Base-by-base conservation (phyloP, 2,113 vertebrate species). In the Coptodon rendalli region DNA sequence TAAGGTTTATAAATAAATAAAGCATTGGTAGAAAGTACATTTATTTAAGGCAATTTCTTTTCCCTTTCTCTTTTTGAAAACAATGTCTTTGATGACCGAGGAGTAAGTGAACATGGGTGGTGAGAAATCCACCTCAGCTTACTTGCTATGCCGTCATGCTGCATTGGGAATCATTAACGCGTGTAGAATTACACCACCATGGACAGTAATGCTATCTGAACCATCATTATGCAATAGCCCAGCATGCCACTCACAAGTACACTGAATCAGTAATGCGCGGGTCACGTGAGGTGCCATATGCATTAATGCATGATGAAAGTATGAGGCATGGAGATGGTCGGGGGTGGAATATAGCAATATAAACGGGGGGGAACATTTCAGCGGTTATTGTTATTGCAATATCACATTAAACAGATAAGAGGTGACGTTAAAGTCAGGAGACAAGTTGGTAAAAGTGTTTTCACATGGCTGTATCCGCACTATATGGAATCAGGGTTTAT, bases 171-270 rank as follows among this genome's bases (percentile, higher is more conserved):
- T 85, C 89, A 89, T 87, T 87, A 82, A 61, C 17, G 68, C 6
- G 63, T 90, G 61, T 88, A 84, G 82, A 84, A 89, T 92, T 84
- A 92, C 91, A 86, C 66, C 80, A 22, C 1, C 3, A 11, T 24
- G 81, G 83, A 90, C 90, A 85, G 80, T 85, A 91, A 90, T 85
- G 43, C 83, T 53, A 87, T 86, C 90, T 78, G 80, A 82, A 10
- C 56, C 22, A 61, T 86, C 61, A 81, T 92, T 89, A 89, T 87
- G 87, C 89, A 89, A 85, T 43, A 63, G 52, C 12, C 61, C 82
- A 71, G 48, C 11, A 17, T 52, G 80, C 52, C 80, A 40, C 76
- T 86, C 50, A 53, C 40, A 82, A 57, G 82, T 56, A 24, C 68
- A 68, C 36, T 45, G 53, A 80, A 59, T 82, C 83, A 40, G 87